phyloP scores from a whole-genome alignment of 2,888 invertebrate species.

The Nomada hirtipes region DNA sequence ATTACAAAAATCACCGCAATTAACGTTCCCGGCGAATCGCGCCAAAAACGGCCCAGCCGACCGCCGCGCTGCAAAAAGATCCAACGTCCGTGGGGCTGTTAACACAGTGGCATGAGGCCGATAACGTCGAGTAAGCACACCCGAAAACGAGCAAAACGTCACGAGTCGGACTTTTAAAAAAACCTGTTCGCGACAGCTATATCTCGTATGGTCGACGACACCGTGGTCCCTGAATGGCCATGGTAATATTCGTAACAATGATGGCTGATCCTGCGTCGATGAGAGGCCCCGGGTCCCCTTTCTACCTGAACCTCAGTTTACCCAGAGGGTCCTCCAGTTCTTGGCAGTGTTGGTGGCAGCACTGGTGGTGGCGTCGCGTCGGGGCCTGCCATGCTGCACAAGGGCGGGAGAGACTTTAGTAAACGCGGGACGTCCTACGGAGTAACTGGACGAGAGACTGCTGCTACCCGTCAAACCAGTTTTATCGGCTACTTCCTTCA shows the following conservation, averaged over 20 bases:
- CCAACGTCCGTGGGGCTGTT: neutral
- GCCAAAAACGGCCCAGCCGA: slow-evolving; percentile 7
- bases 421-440: slow-evolving; percentile 70
- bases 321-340: slow-evolving; percentile 15
- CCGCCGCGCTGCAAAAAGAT: neutral
- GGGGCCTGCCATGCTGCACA: slow-evolving; percentile 9
- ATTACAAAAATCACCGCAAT: slow-evolving; percentile 4
- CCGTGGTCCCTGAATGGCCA: slow-evolving; percentile 62
- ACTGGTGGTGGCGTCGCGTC: slow-evolving; percentile 7
- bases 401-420: slow-evolving; percentile 47
- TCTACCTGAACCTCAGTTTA: neutral
- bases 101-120: slow-evolving; percentile 17
- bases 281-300: slow-evolving; percentile 12
- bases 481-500: slow-evolving; percentile 82
- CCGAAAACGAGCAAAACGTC: slow-evolving; percentile 43
- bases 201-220: slow-evolving; percentile 51
- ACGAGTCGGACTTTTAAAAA: slow-evolving; percentile 67
- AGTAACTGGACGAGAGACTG: slow-evolving; percentile 73
- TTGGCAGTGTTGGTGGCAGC: slow-evolving; percentile 1
- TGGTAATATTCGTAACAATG: slow-evolving; percentile 67
- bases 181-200: slow-evolving; percentile 69
- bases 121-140: slow-evolving; percentile 41
- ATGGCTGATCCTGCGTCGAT: slow-evolving; percentile 57
- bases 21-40: neutral
- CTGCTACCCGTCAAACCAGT: slow-evolving; percentile 84